A percentile compares a stretch with the other conserved stretches of the same genome.
These are phyloP conservation scores for Tinea semifulvella DNA, from an alignment of 2,888 invertebrate genomes.

Conservation along the genomic window DNA sequence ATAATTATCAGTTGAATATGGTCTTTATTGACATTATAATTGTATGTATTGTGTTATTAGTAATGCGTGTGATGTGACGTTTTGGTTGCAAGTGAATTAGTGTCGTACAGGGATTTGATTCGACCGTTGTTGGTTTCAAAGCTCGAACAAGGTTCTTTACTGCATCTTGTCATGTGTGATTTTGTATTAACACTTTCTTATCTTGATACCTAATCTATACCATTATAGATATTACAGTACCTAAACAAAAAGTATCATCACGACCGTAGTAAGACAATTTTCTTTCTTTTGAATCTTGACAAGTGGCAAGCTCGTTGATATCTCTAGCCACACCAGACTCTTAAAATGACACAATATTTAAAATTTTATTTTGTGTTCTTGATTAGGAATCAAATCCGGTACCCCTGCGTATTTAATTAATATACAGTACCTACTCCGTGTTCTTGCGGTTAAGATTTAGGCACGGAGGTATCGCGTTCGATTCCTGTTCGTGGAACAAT, in stretches of 20 bases:
- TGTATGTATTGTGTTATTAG: neutral
- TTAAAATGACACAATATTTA: too few relatives aligned
- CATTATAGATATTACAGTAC: neutral
- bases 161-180: conserved; percentile 1
- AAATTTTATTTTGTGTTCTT: too few relatives aligned
- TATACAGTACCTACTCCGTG: too few relatives aligned
- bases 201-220: neutral
- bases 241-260: neutral
- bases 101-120: conserved; percentile 66
- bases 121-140: conserved; percentile 34
- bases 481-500: too few relatives aligned
- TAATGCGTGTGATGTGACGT: conserved; percentile 40
- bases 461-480: too few relatives aligned
- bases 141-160: conserved; percentile 23
- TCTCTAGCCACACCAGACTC: too few relatives aligned
- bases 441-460: too few relatives aligned
- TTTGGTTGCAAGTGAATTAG: conserved; percentile 58
- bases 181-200: conserved; percentile 5
- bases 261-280: too few relatives aligned
- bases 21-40: neutral
- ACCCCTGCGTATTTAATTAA: too few relatives aligned
- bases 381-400: too few relatives aligned
- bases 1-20: conserved; percentile 24
- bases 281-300: too few relatives aligned
- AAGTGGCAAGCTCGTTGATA: too few relatives aligned